phyloP scores from a whole-genome alignment of 2,888 invertebrate genomes.

The Endotricha flammealis region DNA sequence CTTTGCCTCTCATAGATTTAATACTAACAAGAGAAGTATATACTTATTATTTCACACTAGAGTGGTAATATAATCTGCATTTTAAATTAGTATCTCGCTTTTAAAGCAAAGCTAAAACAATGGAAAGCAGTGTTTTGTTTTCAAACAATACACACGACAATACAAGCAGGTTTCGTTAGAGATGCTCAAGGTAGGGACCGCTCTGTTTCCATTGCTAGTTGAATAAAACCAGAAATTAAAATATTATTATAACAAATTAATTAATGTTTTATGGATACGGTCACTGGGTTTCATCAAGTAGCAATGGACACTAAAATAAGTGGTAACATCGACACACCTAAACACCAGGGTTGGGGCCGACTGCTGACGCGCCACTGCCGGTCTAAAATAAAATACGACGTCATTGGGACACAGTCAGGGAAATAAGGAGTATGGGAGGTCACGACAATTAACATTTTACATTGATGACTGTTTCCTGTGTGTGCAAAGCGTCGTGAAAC shows the following conservation, averaged over 20 bases:
- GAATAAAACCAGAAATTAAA: constrained; percentile 31
- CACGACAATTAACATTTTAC: constrained; percentile 24
- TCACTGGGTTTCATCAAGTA: constrained; percentile 44
- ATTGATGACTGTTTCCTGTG: constrained; percentile 23
- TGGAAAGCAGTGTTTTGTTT: constrained; percentile 58
- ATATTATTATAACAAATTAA: constrained; percentile 2
- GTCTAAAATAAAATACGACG: constrained; percentile 76
- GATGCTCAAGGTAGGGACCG: constrained; percentile 43
- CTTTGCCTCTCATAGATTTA: not conserved
- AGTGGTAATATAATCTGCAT: not conserved
- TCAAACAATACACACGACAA: constrained; percentile 39
- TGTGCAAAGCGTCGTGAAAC: too few relatives aligned
- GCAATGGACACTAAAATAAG: constrained; percentile 49
- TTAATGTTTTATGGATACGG: not conserved
- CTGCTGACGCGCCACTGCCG: constrained; percentile 78
- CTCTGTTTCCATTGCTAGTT: constrained; percentile 53
- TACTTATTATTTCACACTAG: not conserved
- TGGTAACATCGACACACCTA: constrained; percentile 79
- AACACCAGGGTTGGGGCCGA: constrained; percentile 77
- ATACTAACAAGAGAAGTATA: not conserved
- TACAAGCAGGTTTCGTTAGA: constrained; percentile 44
- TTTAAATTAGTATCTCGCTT: constrained; percentile 4
- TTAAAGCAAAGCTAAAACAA: constrained; percentile 22
- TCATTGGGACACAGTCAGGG: constrained; percentile 61
- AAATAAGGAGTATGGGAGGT: constrained; percentile 31